Evolutionary conservation across 1,140 invertebrate species (phyloP), one percentile per base, ranked within the genome.

Genomic region (Parasteatoda tepidariorum): DNA sequence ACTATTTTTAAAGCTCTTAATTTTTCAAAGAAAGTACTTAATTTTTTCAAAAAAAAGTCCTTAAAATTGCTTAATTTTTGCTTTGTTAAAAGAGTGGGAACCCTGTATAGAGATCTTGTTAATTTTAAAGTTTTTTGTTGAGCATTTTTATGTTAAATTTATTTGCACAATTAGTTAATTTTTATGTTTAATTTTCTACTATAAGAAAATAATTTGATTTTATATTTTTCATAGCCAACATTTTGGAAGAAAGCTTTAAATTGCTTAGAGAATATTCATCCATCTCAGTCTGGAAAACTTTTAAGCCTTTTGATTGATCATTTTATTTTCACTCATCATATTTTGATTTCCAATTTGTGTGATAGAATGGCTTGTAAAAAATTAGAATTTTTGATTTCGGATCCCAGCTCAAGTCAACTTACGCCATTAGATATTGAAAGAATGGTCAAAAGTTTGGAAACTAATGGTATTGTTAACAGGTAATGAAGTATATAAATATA

Each of bases 201-300:
- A n/a, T n/a, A n/a, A n/a, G n/a, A n/a, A n/a, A n/a, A n/a, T n/a
- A n/a, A n/a, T n/a, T n/a, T n/a, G n/a, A 48, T 48, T 48, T 13
- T 0, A 48, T 48, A 48, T 48, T 48, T 54, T 24, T 54, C 83
- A 6, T 61, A 90, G 88, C 91, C 92, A 0, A 90, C 89, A 70
- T 90, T 92, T 71, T 88, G 92, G 0, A 90, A 91, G 82, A 90
- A 91, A 82, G 87, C 92, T 2, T 84, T 94, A 67, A 88, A 90
- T 57, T 92, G 91, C 84, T 87, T 94, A 26, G 92, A 94, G 87
- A 91, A 91, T n/a, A 91, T 92, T 4, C 93, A 94, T 87, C 89
- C 91, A 7, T 90, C 89, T 6, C 93, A 94, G 86, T 93, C 91
- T 85, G 93, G 93, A 3, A 89, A 91, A 3, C 88, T 94, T 2